Percentiles rank a stretch among this genome's conserved stretches.
phyloP scores from a whole-genome alignment of 23 tunicate species.

The Halocynthia roretzi region DNA sequence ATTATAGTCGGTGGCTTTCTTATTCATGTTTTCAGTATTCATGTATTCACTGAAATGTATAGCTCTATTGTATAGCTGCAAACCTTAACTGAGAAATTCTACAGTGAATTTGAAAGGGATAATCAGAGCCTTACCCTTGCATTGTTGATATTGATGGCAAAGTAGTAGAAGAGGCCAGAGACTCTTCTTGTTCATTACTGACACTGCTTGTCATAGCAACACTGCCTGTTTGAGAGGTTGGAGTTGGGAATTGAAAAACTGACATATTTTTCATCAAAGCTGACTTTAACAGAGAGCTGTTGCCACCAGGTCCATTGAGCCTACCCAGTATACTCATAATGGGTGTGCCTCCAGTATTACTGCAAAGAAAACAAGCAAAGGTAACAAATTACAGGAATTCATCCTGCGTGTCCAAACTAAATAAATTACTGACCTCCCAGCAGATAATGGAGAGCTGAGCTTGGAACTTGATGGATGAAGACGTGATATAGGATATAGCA shows the following conservation, averaged over 20 bases:
- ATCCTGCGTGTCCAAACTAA: not conserved
- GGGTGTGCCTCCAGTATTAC: slow-evolving; percentile 15
- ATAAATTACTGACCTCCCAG: slow-evolving; percentile 43
- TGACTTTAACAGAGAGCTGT: slow-evolving; percentile 73
- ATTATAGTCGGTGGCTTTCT: too few species aligned
- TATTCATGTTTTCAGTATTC: too few species aligned
- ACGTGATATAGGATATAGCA: slow-evolving; percentile 32
- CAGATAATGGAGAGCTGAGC: slow-evolving; percentile 25
- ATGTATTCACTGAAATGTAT: too few species aligned
- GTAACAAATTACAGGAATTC: not conserved
- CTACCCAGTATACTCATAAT: slow-evolving; percentile 1
- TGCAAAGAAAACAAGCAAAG: not conserved
- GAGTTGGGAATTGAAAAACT: slow-evolving; percentile 84
- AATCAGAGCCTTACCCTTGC: too few species aligned
- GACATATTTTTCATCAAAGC: slow-evolving; percentile 73
- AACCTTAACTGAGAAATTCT: too few species aligned
- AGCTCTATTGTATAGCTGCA: too few species aligned
- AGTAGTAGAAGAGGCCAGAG: too few species aligned
- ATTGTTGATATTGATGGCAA: too few species aligned
- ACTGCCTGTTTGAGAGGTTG: not conserved
- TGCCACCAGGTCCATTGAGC: slow-evolving; percentile 21
- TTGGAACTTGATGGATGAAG: not conserved
- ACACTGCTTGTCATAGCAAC: too few species aligned
- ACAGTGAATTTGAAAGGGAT: too few species aligned
- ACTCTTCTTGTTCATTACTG: too few species aligned